Evolutionary conservation across 2,888 invertebrate genomes (phyloP).

Genomic region (Drosophila hamatofila): DNA sequence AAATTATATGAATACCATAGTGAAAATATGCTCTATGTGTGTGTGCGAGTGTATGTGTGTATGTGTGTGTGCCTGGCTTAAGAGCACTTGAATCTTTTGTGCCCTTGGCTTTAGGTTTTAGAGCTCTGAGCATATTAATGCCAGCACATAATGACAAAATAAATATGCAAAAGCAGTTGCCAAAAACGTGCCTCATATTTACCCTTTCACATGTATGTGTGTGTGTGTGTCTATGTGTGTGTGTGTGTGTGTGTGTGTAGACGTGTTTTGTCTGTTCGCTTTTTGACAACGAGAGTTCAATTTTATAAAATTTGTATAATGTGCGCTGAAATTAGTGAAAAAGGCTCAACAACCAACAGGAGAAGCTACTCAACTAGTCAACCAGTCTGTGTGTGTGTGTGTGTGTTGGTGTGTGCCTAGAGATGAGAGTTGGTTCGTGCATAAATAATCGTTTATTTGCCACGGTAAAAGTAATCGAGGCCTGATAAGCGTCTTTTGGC

Average conservation of each 20-base stretch:
- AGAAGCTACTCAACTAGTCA: constrained; percentile 41
- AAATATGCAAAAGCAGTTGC: constrained; percentile 84
- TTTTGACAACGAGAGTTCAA: constrained; percentile 68
- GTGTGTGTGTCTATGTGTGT: background rate
- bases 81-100: constrained; percentile 56
- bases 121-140: constrained; percentile 74
- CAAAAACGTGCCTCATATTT: constrained; percentile 79
- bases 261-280: constrained; percentile 23
- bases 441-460: background rate
- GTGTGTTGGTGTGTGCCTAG: constrained; percentile 15
- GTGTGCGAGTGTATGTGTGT: constrained; percentile 21
- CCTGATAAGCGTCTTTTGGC: background rate
- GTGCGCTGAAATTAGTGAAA: constrained; percentile 76
- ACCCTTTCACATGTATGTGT: constrained; percentile 56
- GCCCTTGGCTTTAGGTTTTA: constrained; percentile 31
- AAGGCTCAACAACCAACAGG: constrained; percentile 45
- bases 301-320: constrained; percentile 72
- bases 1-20: constrained; percentile 78
- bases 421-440: background rate
- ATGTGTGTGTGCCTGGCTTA: constrained; percentile 41
- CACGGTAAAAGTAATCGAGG: background rate
- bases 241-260: constrained; percentile 20
- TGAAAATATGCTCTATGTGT: constrained; percentile 15
- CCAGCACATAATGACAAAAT: constrained; percentile 85
- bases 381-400: constrained; percentile 18